phyloP scores from a whole-genome alignment of 2,797 vertebrate genomes.

The Coregonus suidteri region DNA sequence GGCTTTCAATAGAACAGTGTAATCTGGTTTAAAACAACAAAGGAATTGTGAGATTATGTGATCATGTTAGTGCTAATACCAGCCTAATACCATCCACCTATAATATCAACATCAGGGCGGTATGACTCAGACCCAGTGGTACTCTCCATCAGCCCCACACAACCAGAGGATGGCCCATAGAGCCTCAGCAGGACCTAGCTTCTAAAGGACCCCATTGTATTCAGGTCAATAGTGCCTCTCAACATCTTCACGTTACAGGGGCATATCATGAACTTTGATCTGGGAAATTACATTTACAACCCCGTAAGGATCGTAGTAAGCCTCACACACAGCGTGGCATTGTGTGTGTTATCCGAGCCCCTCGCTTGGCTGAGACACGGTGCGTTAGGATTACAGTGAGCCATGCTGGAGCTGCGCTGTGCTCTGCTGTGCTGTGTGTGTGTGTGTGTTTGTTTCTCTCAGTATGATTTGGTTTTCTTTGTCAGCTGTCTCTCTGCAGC shows the following conservation, averaged over 20 bases:
- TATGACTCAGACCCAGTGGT: no score
- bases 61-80: neutral
- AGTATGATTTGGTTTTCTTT: neutral
- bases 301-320: slow-evolving; percentile 47
- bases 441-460: slow-evolving; percentile 4
- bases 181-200: slow-evolving; percentile 12
- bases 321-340: slow-evolving; percentile 57
- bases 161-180: neutral
- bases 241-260: slow-evolving; percentile 66
- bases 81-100: neutral
- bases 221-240: slow-evolving; percentile 49
- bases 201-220: slow-evolving; percentile 63
- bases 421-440: neutral
- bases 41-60: neutral
- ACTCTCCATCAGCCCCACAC: neutral
- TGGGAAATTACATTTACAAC: slow-evolving; percentile 61
- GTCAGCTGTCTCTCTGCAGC: slow-evolving; percentile 1
- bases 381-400: slow-evolving; percentile 30
- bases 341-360: slow-evolving; percentile 58
- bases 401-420: slow-evolving; percentile 22
- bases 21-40: neutral
- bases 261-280: slow-evolving; percentile 60
- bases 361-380: slow-evolving; percentile 24
- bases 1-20: neutral
- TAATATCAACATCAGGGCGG: neutral